These are phyloP conservation scores for Drosophila quinaria DNA, from an alignment of 2,888 invertebrate species.

Conservation along the genomic window DNA sequence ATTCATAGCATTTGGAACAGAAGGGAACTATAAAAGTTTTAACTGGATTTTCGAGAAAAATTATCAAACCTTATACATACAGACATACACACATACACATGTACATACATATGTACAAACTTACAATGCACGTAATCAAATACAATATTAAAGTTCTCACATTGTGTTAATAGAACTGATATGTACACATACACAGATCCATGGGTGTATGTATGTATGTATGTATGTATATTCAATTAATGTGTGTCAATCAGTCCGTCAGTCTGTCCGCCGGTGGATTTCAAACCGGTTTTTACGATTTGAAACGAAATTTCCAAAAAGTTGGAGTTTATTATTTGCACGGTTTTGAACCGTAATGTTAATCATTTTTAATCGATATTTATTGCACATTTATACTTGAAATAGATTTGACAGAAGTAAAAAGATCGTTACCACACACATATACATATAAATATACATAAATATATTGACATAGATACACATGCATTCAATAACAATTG, in stretches of 20 bases:
- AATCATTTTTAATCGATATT: background rate
- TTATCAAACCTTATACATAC: constrained; percentile 8
- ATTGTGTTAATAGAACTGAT: background rate
- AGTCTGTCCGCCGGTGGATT: constrained; percentile 2
- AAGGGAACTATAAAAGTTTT: constrained; percentile 13
- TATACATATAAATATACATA: background rate
- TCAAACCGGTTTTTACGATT: constrained; percentile 20
- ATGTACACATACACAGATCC: background rate
- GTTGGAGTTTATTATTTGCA: constrained; percentile 10
- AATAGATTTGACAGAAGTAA: too few species aligned
- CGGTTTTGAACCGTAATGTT: background rate
- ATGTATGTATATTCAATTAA: constrained; percentile 6
- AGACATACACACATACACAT: background rate
- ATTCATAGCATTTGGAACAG: constrained; percentile 10
- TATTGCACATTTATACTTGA: background rate
- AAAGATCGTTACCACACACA: background rate
- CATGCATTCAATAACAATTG: constrained; percentile 20
- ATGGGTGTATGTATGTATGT: background rate
- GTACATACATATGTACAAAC: background rate
- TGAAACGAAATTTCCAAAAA: constrained; percentile 2
- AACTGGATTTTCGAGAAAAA: constrained; percentile 18
- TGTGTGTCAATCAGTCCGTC: constrained; percentile 15
- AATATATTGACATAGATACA: background rate
- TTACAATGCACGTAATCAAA: background rate
- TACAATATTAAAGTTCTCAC: constrained; percentile 10